Percentiles rank a stretch among this genome's conserved stretches.
Conservation (phyloP, 2,113 vertebrate genomes). For the Cyanistes caeruleus region DNA sequence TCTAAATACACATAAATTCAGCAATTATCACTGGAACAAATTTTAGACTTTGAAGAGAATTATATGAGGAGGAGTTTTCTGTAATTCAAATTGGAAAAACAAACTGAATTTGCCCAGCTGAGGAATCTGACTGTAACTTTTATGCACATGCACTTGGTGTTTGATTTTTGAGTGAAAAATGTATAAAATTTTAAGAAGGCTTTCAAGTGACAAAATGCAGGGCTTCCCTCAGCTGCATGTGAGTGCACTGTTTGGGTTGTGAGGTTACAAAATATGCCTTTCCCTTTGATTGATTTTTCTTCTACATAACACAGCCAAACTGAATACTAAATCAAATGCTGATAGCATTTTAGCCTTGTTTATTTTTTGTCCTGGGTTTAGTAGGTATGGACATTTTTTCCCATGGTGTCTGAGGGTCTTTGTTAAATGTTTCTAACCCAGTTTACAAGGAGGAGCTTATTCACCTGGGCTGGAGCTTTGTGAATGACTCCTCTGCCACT, state of each 20-base stretch:
- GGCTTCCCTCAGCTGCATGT: conserved; percentile 33
- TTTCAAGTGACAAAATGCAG: conserved; percentile 64
- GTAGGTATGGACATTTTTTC: not conserved
- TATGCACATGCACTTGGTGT: not conserved
- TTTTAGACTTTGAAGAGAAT: conserved; percentile 61
- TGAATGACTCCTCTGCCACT: not conserved
- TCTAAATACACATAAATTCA: conserved; percentile 61
- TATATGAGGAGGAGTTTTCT: conserved; percentile 55
- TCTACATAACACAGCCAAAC: conserved; percentile 62
- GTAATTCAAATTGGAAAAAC: conserved; percentile 54
- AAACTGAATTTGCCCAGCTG: conserved; percentile 35
- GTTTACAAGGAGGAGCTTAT: not conserved
- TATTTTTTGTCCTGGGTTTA: conserved; percentile 3
- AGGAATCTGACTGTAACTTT: conserved; percentile 18
- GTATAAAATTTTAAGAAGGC: conserved; percentile 59
- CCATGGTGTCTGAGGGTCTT: not conserved
- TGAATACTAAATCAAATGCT: conserved; percentile 49
- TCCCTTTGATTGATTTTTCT: conserved; percentile 24
- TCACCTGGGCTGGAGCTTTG: not conserved
- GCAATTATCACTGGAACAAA: conserved; percentile 63
- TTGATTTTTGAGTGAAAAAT: conserved; percentile 61
- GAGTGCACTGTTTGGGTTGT: conserved; percentile 35
- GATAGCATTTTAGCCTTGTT: conserved; percentile 27
- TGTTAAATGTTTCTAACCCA: not conserved
- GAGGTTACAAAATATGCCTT: conserved; percentile 51